Conservation (phyloP, 2,888 invertebrate genomes). For the Pyrrhia umbra region DNA sequence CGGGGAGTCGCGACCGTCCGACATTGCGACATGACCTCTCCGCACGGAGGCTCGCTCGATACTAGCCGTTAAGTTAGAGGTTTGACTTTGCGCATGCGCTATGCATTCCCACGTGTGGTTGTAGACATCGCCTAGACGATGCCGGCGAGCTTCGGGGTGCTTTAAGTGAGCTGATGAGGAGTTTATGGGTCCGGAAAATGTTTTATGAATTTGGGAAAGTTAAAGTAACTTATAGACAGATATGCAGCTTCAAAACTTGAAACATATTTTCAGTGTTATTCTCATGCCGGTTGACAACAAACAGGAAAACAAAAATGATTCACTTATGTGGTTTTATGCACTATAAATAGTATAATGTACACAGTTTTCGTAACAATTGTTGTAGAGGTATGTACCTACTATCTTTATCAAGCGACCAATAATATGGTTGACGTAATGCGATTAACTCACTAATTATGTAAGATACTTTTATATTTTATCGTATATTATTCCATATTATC, state of each 20-base stretch:
- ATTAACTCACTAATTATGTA: slow-evolving; percentile 52
- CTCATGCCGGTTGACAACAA: neutral
- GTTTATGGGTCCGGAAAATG: slow-evolving; percentile 37
- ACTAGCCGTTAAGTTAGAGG: slow-evolving; percentile 76
- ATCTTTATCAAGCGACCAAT: slow-evolving; percentile 58
- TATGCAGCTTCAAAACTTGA: neutral
- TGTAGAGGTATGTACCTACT: slow-evolving; percentile 34
- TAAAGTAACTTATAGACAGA: neutral
- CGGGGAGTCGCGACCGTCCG: slow-evolving; percentile 88
- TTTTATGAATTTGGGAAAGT: slow-evolving; percentile 20
- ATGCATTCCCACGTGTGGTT: slow-evolving; percentile 75
- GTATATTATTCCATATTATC: slow-evolving; percentile 23
- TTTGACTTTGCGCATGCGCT: slow-evolving; percentile 76
- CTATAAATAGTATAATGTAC: slow-evolving; percentile 37
- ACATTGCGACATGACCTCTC: slow-evolving; percentile 88
- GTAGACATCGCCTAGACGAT: slow-evolving; percentile 81
- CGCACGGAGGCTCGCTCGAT: slow-evolving; percentile 87
- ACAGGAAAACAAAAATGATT: slow-evolving; percentile 39
- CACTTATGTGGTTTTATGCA: slow-evolving; percentile 7
- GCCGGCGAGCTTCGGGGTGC: slow-evolving; percentile 64
- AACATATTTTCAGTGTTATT: neutral
- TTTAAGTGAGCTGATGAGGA: slow-evolving; percentile 43
- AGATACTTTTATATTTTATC: slow-evolving; percentile 46
- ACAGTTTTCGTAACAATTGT: slow-evolving; percentile 12
- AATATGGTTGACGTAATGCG: slow-evolving; percentile 56